Evolutionary conservation across 2,797 vertebrate species (phyloP), one percentile per base, ranked within the genome.

Genomic region (Acanthurus tractus): DNA sequence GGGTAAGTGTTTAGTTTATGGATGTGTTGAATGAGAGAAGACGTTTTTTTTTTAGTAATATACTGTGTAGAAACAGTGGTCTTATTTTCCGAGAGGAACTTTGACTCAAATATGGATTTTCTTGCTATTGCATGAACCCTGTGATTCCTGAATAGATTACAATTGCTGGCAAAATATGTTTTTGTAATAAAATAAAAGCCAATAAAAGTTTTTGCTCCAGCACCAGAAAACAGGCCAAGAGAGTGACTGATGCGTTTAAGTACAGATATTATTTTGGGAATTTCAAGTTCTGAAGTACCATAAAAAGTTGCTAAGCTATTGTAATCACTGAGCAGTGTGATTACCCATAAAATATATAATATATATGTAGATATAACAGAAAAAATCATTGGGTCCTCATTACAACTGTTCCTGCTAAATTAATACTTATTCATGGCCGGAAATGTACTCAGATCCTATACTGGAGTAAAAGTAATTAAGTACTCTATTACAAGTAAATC

Each of bases 21-120:
- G 56, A 74, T 6, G 38, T 12, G 80, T n/a, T 76, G 74, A 84
- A 84, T 83, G 74, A 58, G 69, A 68, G 57, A 53, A 75, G 54
- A 69, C 8, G 57, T 3, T 22, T 34, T 34, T 29, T 20, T 70
- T 74, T 63, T 45, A 46, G 53, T 9, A 42, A 67, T 17, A 38
- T 1, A 17, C 18, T 20, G 59, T 50, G 56, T 29, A 63, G 34
- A 59, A 68, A 72, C 62, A 45, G 36, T 48, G 53, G 40, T 49
- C 13, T 23, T 58, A 3, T 53, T 74, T 56, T 73, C 48, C 42
- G 64, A 58, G 15, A 63, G 22, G 3, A 14, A 3, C n/a, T 57
- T 42, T 57, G 55, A 72, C 34, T 74, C 8, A 65, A 67, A 61
- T 63, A 18, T 45, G 0, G 54, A 29, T 68, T 71, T 54, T 68